Percentiles rank a stretch among this genome's conserved stretches.
phyloP scores from a whole-genome alignment of 1,140 invertebrate species.

The Aethina tumida region DNA sequence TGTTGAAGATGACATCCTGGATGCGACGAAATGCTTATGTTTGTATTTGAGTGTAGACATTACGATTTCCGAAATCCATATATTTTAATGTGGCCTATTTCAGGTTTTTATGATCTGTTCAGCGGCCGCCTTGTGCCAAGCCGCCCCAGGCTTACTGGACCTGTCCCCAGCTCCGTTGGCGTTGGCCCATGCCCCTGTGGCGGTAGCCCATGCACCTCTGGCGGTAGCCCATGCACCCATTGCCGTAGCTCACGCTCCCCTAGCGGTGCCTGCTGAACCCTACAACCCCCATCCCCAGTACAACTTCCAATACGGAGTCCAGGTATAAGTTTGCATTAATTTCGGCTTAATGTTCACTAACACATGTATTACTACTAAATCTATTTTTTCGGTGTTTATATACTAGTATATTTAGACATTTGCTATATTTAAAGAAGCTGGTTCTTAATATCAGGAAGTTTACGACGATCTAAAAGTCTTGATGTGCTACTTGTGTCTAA shows the following conservation, averaged over 20 bases:
- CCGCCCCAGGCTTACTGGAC: too few species aligned
- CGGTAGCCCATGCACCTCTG: slow-evolving; percentile 6
- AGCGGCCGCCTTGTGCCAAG: slow-evolving; percentile 1
- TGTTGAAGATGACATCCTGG: too few species aligned
- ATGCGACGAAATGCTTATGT: too few species aligned
- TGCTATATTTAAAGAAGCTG: too few species aligned
- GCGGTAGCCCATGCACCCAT: slow-evolving; percentile 12
- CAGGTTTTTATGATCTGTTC: neutral
- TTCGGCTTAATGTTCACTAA: too few species aligned
- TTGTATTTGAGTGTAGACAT: too few species aligned
- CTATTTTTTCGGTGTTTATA: neutral
- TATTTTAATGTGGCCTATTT: too few species aligned
- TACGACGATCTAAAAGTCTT: too few species aligned
- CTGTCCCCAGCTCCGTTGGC: too few species aligned
- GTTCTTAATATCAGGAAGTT: too few species aligned
- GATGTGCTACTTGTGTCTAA: too few species aligned
- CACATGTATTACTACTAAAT: neutral
- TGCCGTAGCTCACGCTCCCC: slow-evolving; percentile 10
- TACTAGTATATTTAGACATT: neutral
- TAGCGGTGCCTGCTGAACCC: slow-evolving; percentile 25
- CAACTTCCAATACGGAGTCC: slow-evolving; percentile 48
- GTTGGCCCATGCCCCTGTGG: slow-evolving; percentile 4
- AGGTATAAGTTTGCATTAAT: slow-evolving; percentile 32
- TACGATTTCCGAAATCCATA: too few species aligned
- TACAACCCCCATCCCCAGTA: slow-evolving; percentile 50